Evolutionary conservation across 1,140 invertebrate species (phyloP), one percentile per base, ranked within the genome.

Genomic region (Nilaparvata lugens): DNA sequence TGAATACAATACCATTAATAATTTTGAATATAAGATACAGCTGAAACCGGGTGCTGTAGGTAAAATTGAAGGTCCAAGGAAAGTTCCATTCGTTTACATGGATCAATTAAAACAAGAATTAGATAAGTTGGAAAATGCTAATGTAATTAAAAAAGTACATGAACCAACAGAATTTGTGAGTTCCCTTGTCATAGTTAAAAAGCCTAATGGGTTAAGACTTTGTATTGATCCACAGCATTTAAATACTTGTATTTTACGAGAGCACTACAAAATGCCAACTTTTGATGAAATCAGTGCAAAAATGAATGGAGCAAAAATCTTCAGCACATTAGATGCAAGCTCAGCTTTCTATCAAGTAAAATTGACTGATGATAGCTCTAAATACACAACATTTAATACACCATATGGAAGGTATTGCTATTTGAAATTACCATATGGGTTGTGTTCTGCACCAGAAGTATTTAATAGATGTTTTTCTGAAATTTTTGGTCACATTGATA

Each of bases 321-420:
- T 54, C 24, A 11, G 9, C 11, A 54, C 51, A 31, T 16, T 61
- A 21, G 59, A 61, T 25, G 45, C 25, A 2, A 53, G 21, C 1
- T 21, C 18, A 21, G 59, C 19, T 25, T 61, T 61, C 19, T 42
- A 42, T 28, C 23, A 24, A 4, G 43, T 52, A n/a, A 28, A 28
- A 38, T 43, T 61, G 21, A n/a, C 45, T 5, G 51, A 55, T 6
- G 59, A 23, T 1, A 40, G 48, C 19, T 19, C 13, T 2, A 2
- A 13, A 6, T 23, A 24, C 1, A 52, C 24, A 11, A 54, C 59
- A 9, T 61, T 61, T 18, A 53, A 53, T 42, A 31, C 59, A 2
- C 59, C 59, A 13, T 61, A 23, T 40, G 52, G 59, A 11, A 35
- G 51, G n/a, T 55, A 42, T 21, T 21, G 59, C 16, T 61, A 38